phyloP scores from a whole-genome alignment of 2,888 invertebrate species.

The Pogonocherus hispidulus region DNA sequence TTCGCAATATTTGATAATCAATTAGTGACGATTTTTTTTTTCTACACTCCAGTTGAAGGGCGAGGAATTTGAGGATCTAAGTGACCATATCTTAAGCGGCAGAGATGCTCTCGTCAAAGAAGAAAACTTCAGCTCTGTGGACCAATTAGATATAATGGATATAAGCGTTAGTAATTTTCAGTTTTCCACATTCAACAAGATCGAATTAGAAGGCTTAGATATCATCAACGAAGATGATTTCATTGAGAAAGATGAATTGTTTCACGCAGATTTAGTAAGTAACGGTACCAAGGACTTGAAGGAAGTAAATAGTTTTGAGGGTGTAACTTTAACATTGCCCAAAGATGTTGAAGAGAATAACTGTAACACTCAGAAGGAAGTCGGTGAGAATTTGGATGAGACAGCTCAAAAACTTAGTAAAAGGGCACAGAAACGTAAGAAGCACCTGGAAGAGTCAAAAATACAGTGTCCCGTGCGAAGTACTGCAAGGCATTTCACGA shows the following conservation, averaged over 20 bases:
- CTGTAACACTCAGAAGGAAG: constrained; percentile 11
- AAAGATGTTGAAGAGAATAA: constrained; percentile 18
- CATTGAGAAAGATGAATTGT: constrained; percentile 29
- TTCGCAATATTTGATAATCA: background rate
- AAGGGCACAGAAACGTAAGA: constrained; percentile 21
- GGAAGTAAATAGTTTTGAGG: constrained; percentile 15
- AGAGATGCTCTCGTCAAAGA: constrained; percentile 20
- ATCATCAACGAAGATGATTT: constrained; percentile 28
- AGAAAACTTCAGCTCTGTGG: constrained; percentile 10
- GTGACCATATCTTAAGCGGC: constrained; percentile 18
- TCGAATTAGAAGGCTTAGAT: constrained; percentile 31
- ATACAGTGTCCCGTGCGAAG: constrained; percentile 28
- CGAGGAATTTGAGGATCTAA: constrained; percentile 26
- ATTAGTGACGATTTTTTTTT: background rate
- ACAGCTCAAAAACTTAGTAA: constrained; percentile 18
- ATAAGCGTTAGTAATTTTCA: constrained; percentile 30
- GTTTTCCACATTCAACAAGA: constrained; percentile 29
- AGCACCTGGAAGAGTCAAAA: constrained; percentile 25
- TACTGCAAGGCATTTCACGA: constrained; percentile 32
- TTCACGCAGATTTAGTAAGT: constrained; percentile 28
- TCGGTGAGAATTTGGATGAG: background rate
- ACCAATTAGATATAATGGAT: constrained; percentile 29
- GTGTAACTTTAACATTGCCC: background rate
- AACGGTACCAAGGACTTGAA: constrained; percentile 17
- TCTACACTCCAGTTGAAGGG: constrained; percentile 1